A percentile compares a stretch with the other conserved stretches of the same genome.
Evolutionary conservation across 2,888 invertebrate genomes (phyloP).

Genomic region (Phyllotreta cruciferae): DNA sequence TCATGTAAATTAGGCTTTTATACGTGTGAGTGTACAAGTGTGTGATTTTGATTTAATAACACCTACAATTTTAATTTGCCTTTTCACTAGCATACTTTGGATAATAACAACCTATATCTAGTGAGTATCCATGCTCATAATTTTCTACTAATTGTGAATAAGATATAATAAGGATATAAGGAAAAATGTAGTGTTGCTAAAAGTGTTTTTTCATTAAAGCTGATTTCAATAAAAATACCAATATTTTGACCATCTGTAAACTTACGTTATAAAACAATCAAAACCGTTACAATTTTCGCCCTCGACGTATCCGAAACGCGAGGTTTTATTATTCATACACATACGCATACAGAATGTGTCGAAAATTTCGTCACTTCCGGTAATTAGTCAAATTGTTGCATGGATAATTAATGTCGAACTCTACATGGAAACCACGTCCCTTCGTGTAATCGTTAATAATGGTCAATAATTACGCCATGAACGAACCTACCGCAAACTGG

Average conservation of each 20-base stretch:
- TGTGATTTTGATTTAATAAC: conserved; percentile 58
- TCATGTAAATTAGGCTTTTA: conserved; percentile 58
- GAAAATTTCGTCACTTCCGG: conserved; percentile 55
- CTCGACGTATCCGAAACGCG: conserved; percentile 44
- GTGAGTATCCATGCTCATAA: too few relatives aligned
- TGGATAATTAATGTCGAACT: conserved; percentile 53
- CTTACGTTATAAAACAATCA: conserved; percentile 13
- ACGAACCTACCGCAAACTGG: conserved; percentile 15
- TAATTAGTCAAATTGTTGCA: conserved; percentile 56
- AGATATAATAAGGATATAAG: too few relatives aligned
- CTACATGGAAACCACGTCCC: conserved; percentile 33
- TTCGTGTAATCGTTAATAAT: conserved; percentile 35
- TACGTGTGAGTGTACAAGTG: conserved; percentile 54
- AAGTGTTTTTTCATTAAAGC: too few relatives aligned
- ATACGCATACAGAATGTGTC: conserved; percentile 48
- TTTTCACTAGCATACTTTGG: conserved; percentile 26
- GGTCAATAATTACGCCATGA: conserved; percentile 21
- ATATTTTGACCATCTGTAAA: conserved; percentile 14
- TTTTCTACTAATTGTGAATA: too few relatives aligned
- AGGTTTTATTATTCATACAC: conserved; percentile 47
- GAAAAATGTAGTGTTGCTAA: too few relatives aligned
- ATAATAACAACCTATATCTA: too few relatives aligned
- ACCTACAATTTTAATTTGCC: conserved; percentile 46
- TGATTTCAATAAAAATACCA: neutral
- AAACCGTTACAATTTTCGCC: conserved; percentile 43